Conservation (phyloP, 2,113 vertebrate species). For the Choloepus hoffmanni region DNA sequence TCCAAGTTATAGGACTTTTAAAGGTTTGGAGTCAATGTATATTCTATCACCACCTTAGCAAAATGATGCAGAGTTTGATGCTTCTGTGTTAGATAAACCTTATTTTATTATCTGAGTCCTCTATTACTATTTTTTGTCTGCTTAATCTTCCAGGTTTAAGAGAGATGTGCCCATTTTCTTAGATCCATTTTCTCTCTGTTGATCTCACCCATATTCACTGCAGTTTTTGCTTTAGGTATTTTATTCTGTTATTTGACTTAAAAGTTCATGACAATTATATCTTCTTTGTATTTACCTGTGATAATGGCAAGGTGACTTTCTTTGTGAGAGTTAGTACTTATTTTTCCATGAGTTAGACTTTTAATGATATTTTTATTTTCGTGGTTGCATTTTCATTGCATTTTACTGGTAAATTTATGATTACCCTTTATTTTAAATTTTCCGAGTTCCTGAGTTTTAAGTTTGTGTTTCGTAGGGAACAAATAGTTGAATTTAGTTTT, state of each 20-base stretch:
- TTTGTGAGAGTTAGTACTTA: background rate
- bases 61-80: accelerated
- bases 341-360: background rate
- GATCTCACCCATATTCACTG: background rate
- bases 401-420: background rate
- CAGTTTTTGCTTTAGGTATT: background rate
- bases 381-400: background rate
- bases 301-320: background rate
- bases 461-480: background rate
- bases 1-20: accelerated
- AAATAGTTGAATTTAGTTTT: background rate
- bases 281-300: background rate
- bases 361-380: background rate
- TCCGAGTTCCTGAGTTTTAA: background rate
- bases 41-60: background rate
- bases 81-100: accelerated
- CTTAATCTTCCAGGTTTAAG: background rate
- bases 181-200: background rate
- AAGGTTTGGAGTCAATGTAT: accelerated
- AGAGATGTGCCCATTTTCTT: background rate
- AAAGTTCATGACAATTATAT: background rate
- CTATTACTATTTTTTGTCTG: background rate
- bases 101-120: background rate
- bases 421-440: background rate
- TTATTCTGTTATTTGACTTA: background rate